A percentile compares a stretch with the other conserved stretches of the same genome.
Conservation (phyloP, 92 coral and sea anemone species). For the Phenganax marumi region DNA sequence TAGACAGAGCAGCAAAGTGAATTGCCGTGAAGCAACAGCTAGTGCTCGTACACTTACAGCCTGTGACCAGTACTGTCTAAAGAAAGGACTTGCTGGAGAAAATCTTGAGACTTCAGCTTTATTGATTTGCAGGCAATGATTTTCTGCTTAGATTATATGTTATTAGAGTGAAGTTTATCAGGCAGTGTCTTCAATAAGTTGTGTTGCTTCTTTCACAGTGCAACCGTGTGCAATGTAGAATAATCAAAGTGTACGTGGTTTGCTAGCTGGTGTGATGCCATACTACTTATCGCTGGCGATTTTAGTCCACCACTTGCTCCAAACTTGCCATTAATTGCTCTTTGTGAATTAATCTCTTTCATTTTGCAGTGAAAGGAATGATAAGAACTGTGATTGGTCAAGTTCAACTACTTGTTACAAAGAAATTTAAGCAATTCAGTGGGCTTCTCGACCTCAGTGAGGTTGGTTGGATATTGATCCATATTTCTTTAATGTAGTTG, state of each 20-base stretch:
- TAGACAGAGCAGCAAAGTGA: too few species aligned
- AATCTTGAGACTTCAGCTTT: too few species aligned
- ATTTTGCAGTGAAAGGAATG: slow-evolving; percentile 73
- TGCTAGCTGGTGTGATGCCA: too few species aligned
- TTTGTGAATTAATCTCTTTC: slow-evolving; percentile 1
- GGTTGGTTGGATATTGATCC: slow-evolving; percentile 56
- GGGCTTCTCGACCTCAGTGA: slow-evolving; percentile 87
- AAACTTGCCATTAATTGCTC: neutral
- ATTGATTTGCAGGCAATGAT: too few species aligned
- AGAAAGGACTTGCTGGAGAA: too few species aligned
- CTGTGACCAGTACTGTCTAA: too few species aligned
- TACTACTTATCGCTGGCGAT: neutral
- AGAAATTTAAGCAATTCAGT: slow-evolving; percentile 93
- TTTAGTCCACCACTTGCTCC: neutral
- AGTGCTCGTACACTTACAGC: too few species aligned
- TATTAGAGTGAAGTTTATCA: too few species aligned
- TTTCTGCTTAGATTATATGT: too few species aligned
- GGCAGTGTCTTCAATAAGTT: neutral
- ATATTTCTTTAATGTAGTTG: neutral
- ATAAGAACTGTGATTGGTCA: slow-evolving; percentile 88
- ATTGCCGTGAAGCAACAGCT: too few species aligned
- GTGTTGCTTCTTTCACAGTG: neutral
- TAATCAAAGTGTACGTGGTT: too few species aligned
- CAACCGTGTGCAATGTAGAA: neutral
- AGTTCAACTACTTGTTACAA: slow-evolving; percentile 85